Evolutionary conservation across 2,797 vertebrate species (phyloP).

Genomic region (Characodon lateralis): DNA sequence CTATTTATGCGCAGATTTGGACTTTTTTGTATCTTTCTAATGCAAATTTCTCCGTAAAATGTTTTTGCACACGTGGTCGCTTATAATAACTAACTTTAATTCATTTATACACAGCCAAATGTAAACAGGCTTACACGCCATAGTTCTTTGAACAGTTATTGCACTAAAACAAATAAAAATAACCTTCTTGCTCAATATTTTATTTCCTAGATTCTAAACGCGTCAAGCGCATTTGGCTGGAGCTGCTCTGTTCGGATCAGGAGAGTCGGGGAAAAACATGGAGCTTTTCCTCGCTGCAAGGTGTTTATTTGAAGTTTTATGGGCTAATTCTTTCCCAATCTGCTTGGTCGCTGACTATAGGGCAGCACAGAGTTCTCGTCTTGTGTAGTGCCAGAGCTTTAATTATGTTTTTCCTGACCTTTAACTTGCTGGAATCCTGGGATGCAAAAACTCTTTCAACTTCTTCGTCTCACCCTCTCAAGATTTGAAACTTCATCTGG

Average conservation of each 20-base stretch:
- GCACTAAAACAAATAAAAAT: background rate
- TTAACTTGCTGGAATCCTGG: conserved; percentile 7
- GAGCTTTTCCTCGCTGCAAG: conserved; percentile 29
- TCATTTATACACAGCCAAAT: background rate
- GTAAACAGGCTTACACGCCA: background rate
- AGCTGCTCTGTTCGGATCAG: conserved; percentile 26
- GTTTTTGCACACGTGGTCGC: background rate
- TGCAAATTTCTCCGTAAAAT: background rate
- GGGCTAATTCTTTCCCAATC: conserved; percentile 34
- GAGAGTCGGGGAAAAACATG: conserved; percentile 14
- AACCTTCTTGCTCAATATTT: background rate
- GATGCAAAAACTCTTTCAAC: background rate
- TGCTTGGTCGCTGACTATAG: conserved; percentile 24
- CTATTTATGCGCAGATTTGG: background rate
- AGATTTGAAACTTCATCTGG: conserved; percentile 2
- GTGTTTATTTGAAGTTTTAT: conserved; percentile 47
- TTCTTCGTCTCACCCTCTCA: background rate
- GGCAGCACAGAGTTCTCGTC: conserved; percentile 6
- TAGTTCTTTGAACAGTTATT: background rate
- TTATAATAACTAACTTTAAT: background rate
- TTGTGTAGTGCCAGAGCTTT: conserved; percentile 27
- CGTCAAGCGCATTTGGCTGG: conserved; percentile 39
- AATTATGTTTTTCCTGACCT: conserved; percentile 27
- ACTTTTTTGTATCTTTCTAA: background rate
- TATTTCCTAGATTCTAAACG: background rate